Evolutionary conservation across 2,888 invertebrate genomes (phyloP), one percentile per base, ranked within the genome.

Genomic region (Lepeophtheirus nordmannii): DNA sequence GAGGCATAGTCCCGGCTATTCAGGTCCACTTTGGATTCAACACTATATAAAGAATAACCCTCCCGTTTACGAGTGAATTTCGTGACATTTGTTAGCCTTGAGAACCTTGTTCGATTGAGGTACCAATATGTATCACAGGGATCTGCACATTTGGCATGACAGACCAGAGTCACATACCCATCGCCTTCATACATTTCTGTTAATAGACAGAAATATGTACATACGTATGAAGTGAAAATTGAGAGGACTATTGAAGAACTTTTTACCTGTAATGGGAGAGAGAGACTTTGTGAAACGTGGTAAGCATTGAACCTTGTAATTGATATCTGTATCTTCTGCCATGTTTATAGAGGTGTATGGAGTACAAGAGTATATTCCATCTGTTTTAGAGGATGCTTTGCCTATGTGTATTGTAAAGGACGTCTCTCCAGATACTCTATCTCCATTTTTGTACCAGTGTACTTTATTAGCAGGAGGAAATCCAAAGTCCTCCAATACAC

Each of bases 331-430:
- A 2, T n/a, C 30, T 17, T 61, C 37, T 5, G 63, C 63, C 53
- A 63, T 63, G 37, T 53, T 53, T 22, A 56, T 53, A 11, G 20
- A 53, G 53, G 30, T 56, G 30, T 46, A 63, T 10, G 63, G 63
- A 22, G 22, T 30, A 38, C 63, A 63, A 30, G 63, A 20, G 53
- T 63, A 63, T 30, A 46, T 63, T n/a, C 63, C 63, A 23, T 41
- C 53, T 1, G 63, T 46, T 17, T 63, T n/a, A 8, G 56, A 41
- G 23, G 41, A 22, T 22, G 63, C 63, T 17, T 63, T 20, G 23
- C 17, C 53, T 20, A 56, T 53, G 11, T 20, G 7, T 10, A 63
- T 22, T n/a, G 23, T 14, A 30, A 56, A 63, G 5, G 22, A 41
- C 20, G 53, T 23, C 63, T 56, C 22, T 11, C 37, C 63, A 22